These are phyloP conservation scores for Drosophila flavopinicola DNA, from an alignment of 2,888 invertebrate genomes.

Conservation along the genomic window DNA sequence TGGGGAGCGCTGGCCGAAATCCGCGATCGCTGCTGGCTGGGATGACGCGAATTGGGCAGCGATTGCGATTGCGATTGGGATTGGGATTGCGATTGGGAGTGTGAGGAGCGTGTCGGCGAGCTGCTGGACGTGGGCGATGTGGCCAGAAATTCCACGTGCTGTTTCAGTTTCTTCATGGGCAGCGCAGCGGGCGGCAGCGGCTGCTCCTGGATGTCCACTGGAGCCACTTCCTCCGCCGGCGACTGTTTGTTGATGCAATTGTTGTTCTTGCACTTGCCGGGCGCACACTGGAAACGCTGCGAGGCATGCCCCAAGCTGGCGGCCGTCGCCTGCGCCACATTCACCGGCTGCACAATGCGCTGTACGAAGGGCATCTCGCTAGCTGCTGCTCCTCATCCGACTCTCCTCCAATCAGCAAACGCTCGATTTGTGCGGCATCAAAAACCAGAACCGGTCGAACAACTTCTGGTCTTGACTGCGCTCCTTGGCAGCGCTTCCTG, in stretches of 20 bases:
- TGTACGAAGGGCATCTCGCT: conserved; percentile 93
- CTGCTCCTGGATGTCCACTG: not conserved
- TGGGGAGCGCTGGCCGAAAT: conserved; percentile 72
- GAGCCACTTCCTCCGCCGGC: not conserved
- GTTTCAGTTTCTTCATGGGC: conserved; percentile 81
- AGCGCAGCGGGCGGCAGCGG: conserved; percentile 62
- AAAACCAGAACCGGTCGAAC: conserved; percentile 70
- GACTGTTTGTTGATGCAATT: conserved; percentile 80
- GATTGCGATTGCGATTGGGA: conserved; percentile 41
- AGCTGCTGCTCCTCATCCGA: conserved; percentile 37
- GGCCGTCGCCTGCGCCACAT: conserved; percentile 87
- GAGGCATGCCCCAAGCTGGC: conserved; percentile 65
- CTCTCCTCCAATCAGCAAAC: conserved; percentile 7
- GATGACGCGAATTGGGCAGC: conserved; percentile 67
- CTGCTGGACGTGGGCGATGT: conserved; percentile 44
- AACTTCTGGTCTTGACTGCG: conserved; percentile 76
- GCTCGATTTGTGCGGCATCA: no score
- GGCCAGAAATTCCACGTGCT: conserved; percentile 80
- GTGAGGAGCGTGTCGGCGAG: conserved; percentile 37
- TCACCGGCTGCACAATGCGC: conserved; percentile 92
- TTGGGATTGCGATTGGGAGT: no score
- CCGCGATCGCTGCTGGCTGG: conserved; percentile 66
- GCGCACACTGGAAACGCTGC: conserved; percentile 73
- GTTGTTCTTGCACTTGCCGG: conserved; percentile 81
- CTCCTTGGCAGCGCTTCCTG: conserved; percentile 27